Base-by-base conservation (phyloP, 1,140 invertebrate species). In the Drosophila subobscura region DNA sequence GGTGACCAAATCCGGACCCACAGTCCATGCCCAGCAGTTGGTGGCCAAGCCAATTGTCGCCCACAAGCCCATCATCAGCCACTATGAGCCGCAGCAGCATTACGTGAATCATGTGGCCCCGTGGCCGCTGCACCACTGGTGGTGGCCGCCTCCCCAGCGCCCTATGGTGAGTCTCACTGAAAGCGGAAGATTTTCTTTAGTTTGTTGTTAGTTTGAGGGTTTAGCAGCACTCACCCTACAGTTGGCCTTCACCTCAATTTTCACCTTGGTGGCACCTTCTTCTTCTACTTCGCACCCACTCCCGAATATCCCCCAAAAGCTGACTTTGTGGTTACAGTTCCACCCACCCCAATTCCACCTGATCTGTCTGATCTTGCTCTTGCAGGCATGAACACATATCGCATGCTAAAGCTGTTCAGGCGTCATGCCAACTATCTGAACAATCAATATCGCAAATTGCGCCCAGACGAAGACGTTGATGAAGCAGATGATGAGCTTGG, bases 1-100 rank as follows among this genome's bases (percentile, higher is more conserved):
- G 2, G 93, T 94, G 0, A 92, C 92, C 1, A 93, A 93, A 77
- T 93, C 92, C 7, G 93, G 91, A 3, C 92, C 94, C 45, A 92
- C 92, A 52, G 85, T 93, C 33, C 93, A 93, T 51, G 84, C 90
- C 8, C 90, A 90, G 58, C 70, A 90, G 0, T 53, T 91, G 56
- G 89, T 91, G 37, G 77, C 89, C 4, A 90, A 83, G 41, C 89
- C 90, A 22, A 73, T 89, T 56, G 73, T 81, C 45, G 76, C 80
- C 10, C 90, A 91, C 49, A 91, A 91, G 50, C 81, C 89, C n/a
- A 63, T 86, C 4, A 50, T 84, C 52, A 54, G 74, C 42, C 90
- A 90, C 49, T 79, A 89, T 37, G 81, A 81, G 3, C 75, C 79
- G 7, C 85, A 88, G 4, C 60, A 83, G 27, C 33, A 37, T 10